These are phyloP conservation scores for Crossaster papposus DNA, from an alignment of 53 echinoderm and acorn worm species.

Conservation along the genomic window DNA sequence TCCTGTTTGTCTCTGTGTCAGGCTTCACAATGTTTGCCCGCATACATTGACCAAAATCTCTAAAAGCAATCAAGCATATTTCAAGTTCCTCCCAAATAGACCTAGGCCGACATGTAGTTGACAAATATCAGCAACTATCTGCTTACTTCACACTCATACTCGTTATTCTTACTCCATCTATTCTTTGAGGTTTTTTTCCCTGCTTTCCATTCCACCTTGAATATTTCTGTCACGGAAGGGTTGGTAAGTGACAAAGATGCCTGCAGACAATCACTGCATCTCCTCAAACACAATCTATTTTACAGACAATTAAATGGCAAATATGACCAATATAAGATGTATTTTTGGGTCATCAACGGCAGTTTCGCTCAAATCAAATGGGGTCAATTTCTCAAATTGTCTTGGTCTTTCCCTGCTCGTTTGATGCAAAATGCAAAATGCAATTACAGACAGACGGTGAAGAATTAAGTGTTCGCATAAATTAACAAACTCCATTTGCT, in stretches of 20 bases:
- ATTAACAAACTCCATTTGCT: neutral
- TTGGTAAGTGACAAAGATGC: neutral
- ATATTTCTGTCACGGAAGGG: slow-evolving; percentile 5
- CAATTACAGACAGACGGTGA: neutral
- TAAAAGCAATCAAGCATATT: slow-evolving; percentile 40
- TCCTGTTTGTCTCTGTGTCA: neutral
- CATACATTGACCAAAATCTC: slow-evolving; percentile 59
- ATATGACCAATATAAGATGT: slow-evolving; percentile 32
- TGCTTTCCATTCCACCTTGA: neutral
- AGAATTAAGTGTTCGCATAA: neutral
- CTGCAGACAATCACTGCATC: slow-evolving; percentile 39
- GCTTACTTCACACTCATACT: slow-evolving; percentile 1
- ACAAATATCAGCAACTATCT: slow-evolving; percentile 40
- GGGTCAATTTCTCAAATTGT: neutral
- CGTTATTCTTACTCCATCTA: neutral
- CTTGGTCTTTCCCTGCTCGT: neutral
- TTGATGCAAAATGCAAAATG: neutral
- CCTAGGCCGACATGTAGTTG: slow-evolving; percentile 29
- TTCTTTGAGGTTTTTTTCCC: no score
- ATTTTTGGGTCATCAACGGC: slow-evolving; percentile 21
- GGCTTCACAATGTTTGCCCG: slow-evolving; percentile 20
- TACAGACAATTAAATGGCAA: neutral
- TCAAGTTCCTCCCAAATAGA: slow-evolving; percentile 51
- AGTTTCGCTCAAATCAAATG: neutral
- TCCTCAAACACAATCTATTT: slow-evolving; percentile 25